Conservation (phyloP, 2,113 vertebrate species). For the Hyla sarda region DNA sequence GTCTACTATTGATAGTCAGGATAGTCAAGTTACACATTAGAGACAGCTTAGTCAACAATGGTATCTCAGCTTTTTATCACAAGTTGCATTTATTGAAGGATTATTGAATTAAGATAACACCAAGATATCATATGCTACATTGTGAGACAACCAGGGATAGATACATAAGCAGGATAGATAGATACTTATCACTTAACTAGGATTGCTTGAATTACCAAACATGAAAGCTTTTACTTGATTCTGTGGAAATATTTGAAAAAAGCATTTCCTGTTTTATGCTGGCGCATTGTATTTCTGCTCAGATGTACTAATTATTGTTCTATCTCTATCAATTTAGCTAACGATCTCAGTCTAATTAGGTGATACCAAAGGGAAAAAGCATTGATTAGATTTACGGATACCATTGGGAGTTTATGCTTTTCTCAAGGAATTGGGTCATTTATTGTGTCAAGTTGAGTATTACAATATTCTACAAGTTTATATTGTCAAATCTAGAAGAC, state of each 20-base stretch:
- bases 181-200: conserved; percentile 42
- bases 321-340: conserved; percentile 39
- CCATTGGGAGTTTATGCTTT: not conserved
- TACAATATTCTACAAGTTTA: not conserved
- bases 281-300: conserved; percentile 2
- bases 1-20: not conserved
- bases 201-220: conserved; percentile 21
- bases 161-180: not conserved
- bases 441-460: not conserved
- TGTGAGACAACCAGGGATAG: not conserved
- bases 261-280: not conserved
- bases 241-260: conserved; percentile 19
- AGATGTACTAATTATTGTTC: conserved; percentile 37
- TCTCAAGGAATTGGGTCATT: not conserved
- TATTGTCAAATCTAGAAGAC: not conserved
- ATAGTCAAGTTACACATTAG: not conserved
- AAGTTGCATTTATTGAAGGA: not conserved
- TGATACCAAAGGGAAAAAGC: conserved; percentile 35
- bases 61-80: conserved; percentile 10
- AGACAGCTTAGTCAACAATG: conserved; percentile 6
- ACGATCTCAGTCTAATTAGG: conserved; percentile 22
- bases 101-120: conserved; percentile 32
- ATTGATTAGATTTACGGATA: conserved; percentile 35
- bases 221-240: conserved; percentile 6
- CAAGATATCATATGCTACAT: conserved; percentile 16